Percentiles rank a stretch among this genome's conserved stretches.
phyloP scores from a whole-genome alignment of 2,113 vertebrate genomes.

The Barnardius zonarius region DNA sequence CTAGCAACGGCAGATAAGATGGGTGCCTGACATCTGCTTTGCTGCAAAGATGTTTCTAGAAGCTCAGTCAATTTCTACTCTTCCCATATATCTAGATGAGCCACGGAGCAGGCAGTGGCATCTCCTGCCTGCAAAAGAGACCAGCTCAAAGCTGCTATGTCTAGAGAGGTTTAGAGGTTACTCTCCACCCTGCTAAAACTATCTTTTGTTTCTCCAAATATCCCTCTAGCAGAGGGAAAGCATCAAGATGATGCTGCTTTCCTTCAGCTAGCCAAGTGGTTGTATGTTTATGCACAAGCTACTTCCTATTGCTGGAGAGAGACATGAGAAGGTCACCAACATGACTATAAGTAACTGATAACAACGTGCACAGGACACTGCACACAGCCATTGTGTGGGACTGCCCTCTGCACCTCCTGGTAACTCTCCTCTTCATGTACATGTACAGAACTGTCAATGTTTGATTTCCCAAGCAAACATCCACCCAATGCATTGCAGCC shows the following conservation, averaged over 20 bases:
- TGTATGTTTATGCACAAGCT: neutral
- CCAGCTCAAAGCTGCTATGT: neutral
- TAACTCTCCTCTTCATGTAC: neutral
- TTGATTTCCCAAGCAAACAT: neutral
- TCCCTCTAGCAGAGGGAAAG: neutral
- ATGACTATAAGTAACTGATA: neutral
- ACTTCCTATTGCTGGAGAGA: neutral
- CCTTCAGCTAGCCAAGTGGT: neutral
- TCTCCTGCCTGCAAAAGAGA: neutral
- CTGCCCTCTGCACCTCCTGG: neutral
- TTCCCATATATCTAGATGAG: neutral
- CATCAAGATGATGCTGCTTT: neutral
- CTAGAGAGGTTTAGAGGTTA: neutral
- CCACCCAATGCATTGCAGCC: neutral
- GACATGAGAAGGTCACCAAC: fast-evolving
- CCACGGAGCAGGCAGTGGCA: neutral
- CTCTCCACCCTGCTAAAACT: neutral
- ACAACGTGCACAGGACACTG: neutral
- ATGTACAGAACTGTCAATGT: neutral
- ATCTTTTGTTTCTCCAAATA: neutral
- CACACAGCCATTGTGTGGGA: neutral
- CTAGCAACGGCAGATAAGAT: neutral
- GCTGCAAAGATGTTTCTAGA: neutral
- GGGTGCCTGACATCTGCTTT: neutral
- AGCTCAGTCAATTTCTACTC: neutral